phyloP scores from a whole-genome alignment of 2,113 vertebrate species.

The Cephalopterus ornatus region DNA sequence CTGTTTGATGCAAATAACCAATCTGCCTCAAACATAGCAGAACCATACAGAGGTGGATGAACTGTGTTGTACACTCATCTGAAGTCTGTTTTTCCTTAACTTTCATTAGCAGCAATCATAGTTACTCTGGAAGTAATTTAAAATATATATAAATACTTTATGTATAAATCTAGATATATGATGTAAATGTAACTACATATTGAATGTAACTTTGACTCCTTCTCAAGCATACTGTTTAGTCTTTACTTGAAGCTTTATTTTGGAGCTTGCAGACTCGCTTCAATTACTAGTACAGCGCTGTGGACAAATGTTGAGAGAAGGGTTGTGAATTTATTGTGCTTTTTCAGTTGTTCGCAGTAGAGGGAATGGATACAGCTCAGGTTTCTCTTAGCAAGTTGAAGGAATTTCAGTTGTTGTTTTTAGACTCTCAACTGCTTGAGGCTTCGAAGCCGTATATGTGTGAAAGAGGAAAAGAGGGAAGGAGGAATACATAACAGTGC shows the following conservation, averaged over 20 bases:
- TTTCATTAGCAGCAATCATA: neutral
- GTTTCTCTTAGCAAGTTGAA: constrained; percentile 24
- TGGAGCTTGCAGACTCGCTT: neutral
- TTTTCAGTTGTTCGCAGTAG: constrained; percentile 9
- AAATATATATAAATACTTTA: neutral
- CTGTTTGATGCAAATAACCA: neutral
- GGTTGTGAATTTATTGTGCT: neutral
- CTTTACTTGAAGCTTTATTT: neutral
- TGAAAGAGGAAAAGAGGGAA: neutral
- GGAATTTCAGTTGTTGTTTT: constrained; percentile 27
- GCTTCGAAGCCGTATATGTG: neutral
- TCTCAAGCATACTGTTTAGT: neutral
- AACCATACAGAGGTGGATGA: neutral
- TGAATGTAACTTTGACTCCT: neutral
- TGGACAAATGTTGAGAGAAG: neutral
- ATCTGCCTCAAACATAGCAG: neutral
- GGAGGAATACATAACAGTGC: neutral
- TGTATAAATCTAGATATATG: neutral
- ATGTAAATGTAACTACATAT: neutral
- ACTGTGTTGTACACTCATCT: neutral
- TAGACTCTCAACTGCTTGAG: neutral
- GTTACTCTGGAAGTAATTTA: neutral
- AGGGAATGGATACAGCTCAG: neutral
- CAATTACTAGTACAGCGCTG: neutral
- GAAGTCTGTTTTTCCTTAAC: neutral